Evolutionary conservation across 2,113 vertebrate genomes (phyloP), one percentile per base, ranked within the genome.

Genomic region (Amphilophus citrinellus): DNA sequence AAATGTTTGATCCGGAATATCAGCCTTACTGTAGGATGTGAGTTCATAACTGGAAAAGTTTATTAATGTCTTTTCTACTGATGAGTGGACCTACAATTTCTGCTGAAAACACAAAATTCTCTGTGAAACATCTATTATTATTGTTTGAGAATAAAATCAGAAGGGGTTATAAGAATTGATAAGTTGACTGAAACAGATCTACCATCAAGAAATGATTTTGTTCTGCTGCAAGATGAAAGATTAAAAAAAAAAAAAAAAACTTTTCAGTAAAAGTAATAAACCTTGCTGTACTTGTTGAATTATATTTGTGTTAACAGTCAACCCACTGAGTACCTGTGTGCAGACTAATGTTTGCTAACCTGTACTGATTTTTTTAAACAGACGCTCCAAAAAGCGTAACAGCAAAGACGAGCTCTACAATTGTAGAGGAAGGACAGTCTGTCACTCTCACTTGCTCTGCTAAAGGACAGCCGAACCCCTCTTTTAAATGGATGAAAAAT

Each of bases 1-100:
- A 5, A 1, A 1, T 81, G 89, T 79, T 53, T 90, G 47, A 77
- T 47, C 7, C 61, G 1, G 10, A 88, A 44, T 0, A 7, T 91
- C 76, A 90, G 3, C 7, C 0, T 96, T 15, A 79, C 27, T 47
- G 90, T 95, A 3, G 17, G 85, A 86, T 87, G 95, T 96, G 78
- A 91, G 95, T 92, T 56, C 2, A 59, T 57, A 1, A 60, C 18
- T 1, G 1, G 10, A 57, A 24, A 22, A 14, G 20, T 17, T 13
- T 15, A 63, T 59, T 53, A 7, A 24, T 84, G 30, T 57, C 1
- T 10, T 50, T 59, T 73, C 61, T 59, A 18, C 22, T 57, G 24
- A 47, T 35, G 1, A 71, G 20, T 59, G 50, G 10, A 39, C 44
- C 0, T 62, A 61, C 47, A 17, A 11, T 62, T 63, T 73, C 6